Conservation (phyloP, 2,888 invertebrate genomes). For the Dasysyrphus tricinctus region DNA sequence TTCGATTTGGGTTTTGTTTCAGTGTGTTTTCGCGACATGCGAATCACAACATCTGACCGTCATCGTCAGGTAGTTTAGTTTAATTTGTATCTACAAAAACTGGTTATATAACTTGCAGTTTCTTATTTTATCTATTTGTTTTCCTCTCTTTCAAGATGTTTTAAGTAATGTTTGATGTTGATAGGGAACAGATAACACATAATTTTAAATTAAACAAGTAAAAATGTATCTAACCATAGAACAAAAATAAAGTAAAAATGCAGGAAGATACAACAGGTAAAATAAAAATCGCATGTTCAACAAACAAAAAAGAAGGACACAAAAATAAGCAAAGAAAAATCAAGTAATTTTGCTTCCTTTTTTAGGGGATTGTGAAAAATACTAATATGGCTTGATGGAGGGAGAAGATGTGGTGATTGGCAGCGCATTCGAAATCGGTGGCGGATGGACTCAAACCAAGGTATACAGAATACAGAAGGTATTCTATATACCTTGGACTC, state of each 20-base stretch:
- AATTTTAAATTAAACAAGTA: conserved; percentile 43
- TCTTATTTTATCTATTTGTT: conserved; percentile 34
- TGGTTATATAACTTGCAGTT: conserved; percentile 69
- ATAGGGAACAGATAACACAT: conserved; percentile 16
- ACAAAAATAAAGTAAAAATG: conserved; percentile 27
- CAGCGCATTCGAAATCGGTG: not conserved
- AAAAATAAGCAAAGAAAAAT: conserved; percentile 53
- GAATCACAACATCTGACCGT: conserved; percentile 41
- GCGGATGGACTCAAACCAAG: conserved; percentile 7
- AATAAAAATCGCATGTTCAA: conserved; percentile 21
- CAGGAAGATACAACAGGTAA: conserved; percentile 17
- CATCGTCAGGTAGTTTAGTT: conserved; percentile 57
- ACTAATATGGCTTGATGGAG: not conserved
- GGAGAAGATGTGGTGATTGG: conserved; percentile 5
- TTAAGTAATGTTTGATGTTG: not conserved
- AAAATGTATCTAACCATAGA: conserved; percentile 30
- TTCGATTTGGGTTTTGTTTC: conserved; percentile 19
- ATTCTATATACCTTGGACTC: too few relatives aligned
- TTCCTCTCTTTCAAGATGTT: conserved; percentile 25
- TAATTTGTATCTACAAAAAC: conserved; percentile 52
- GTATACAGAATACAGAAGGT: too few relatives aligned
- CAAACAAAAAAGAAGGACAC: conserved; percentile 48
- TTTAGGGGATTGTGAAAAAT: conserved; percentile 3
- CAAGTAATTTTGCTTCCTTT: conserved; percentile 63
- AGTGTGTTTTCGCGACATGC: not conserved